phyloP scores from a whole-genome alignment of 2,113 vertebrate genomes.

The Shinisaurus crocodilurus region DNA sequence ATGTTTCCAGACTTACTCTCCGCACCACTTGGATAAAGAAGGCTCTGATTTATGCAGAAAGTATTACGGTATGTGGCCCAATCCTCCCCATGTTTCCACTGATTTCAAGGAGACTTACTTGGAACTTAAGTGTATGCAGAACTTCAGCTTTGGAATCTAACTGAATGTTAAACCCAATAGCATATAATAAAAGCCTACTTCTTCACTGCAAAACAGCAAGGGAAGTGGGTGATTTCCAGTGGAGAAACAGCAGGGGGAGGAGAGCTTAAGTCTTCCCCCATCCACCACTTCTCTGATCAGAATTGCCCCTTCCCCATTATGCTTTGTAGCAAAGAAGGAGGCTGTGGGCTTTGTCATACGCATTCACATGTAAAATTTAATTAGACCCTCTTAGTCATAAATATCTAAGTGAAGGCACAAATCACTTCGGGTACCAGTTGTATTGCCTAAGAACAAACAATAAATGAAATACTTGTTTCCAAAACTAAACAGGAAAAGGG shows the following conservation, averaged over 20 bases:
- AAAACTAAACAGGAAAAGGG: slow-evolving; percentile 58
- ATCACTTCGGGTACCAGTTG: slow-evolving; percentile 17
- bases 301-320: neutral
- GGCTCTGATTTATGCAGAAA: neutral
- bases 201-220: neutral
- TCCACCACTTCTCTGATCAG: neutral
- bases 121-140: neutral
- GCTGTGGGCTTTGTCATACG: no score
- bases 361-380: no score
- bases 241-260: neutral
- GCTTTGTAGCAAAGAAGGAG: neutral
- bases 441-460: fast-evolving
- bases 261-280: neutral
- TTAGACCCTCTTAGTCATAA: neutral
- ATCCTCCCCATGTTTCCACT: neutral
- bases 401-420: slow-evolving; percentile 24
- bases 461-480: slow-evolving; percentile 17
- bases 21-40: no score
- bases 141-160: neutral
- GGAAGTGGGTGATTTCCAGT: neutral
- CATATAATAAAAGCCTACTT: neutral
- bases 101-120: neutral
- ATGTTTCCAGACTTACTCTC: neutral
- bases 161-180: neutral
- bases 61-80: no score